Conservation (phyloP, 2,113 vertebrate genomes). For the Daubentonia madagascariensis region DNA sequence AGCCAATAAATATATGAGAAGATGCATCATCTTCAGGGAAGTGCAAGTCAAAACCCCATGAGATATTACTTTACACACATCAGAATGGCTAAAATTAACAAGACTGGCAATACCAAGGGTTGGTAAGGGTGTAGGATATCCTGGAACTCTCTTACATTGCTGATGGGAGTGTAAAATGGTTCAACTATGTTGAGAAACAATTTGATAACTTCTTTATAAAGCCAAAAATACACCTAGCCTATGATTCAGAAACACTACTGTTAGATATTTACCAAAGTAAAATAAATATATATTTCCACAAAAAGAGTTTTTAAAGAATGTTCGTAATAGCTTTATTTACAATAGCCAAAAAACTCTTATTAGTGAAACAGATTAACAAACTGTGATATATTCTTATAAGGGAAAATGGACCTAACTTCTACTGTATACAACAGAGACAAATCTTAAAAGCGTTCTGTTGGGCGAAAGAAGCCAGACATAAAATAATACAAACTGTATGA, state of each 20-base stretch:
- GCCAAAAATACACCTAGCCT: not conserved
- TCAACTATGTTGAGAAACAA: not conserved
- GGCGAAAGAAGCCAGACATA: not conserved
- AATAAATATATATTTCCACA: not conserved
- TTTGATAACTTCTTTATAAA: not conserved
- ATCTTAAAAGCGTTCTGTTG: not conserved
- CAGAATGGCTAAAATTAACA: not conserved
- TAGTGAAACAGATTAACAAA: not conserved
- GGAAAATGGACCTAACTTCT: not conserved
- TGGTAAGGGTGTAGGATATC: not conserved
- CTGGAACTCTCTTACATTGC: not conserved
- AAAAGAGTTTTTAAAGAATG: not conserved
- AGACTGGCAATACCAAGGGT: not conserved
- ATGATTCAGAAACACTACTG: not conserved
- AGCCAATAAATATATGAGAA: not conserved
- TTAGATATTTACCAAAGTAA: not conserved
- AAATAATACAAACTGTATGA: not conserved
- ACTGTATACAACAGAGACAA: not conserved
- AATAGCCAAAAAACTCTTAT: not conserved
- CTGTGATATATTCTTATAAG: not conserved
- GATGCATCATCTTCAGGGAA: not conserved
- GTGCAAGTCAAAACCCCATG: not conserved
- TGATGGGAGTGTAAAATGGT: not conserved
- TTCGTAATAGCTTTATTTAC: not conserved
- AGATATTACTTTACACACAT: not conserved